A percentile compares a stretch with the other conserved stretches of the same genome.
Evolutionary conservation across 2,113 vertebrate species (phyloP).

Genomic region (Dolichotis patagonum): DNA sequence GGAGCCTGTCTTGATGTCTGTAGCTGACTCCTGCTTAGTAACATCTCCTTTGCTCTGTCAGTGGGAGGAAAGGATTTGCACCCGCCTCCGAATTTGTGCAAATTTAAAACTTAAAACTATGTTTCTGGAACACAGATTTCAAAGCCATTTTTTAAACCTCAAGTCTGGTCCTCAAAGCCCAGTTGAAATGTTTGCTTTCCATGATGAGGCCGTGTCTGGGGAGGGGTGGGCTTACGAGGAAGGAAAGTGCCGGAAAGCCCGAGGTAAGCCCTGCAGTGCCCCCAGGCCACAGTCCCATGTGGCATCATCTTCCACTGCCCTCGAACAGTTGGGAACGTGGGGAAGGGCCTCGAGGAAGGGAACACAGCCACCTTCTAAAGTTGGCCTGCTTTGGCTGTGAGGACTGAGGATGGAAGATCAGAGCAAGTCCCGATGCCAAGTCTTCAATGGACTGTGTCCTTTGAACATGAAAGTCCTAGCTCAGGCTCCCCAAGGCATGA

Average conservation of each 20-base stretch:
- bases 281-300: accelerated
- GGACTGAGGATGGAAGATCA: conserved; percentile 86
- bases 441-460: conserved; percentile 84
- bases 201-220: not conserved
- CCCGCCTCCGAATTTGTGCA: not conserved
- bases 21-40: not conserved
- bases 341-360: conserved; percentile 47
- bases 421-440: conserved; percentile 80
- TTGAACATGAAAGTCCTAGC: conserved; percentile 88
- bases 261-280: not conserved
- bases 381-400: conserved; percentile 81
- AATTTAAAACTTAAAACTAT: not conserved
- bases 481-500: conserved; percentile 81
- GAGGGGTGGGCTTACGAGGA: not conserved
- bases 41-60: not conserved
- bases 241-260: not conserved
- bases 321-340: not conserved
- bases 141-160: not conserved
- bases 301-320: not conserved
- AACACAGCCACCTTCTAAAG: conserved; percentile 76
- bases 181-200: not conserved
- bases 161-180: not conserved
- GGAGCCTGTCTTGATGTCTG: not conserved
- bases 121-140: not conserved
- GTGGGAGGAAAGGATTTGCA: not conserved